Conservation (phyloP, 2,797 vertebrate species). For the Leptodactylus fallax region DNA sequence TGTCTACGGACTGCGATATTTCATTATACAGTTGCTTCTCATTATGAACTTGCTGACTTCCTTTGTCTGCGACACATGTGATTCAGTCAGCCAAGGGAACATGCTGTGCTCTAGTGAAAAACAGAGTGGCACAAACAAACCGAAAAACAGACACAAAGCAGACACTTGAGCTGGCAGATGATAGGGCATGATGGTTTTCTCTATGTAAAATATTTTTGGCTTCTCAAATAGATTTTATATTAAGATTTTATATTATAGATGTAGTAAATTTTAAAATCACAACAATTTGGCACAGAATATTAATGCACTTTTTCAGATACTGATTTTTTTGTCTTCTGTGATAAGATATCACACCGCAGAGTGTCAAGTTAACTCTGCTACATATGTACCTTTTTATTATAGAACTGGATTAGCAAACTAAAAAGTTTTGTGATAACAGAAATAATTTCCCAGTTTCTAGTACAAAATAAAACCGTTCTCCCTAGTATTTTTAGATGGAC, state of each 20-base stretch:
- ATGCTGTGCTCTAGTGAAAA: constrained; percentile 53
- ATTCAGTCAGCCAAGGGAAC: constrained; percentile 44
- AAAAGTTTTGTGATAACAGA: too few species aligned
- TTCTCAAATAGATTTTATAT: background rate
- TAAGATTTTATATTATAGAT: background rate
- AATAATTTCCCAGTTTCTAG: too few species aligned
- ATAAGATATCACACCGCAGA: too few species aligned
- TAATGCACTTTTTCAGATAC: too few species aligned
- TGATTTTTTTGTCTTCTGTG: too few species aligned
- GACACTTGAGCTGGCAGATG: constrained; percentile 35
- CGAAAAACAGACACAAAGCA: constrained; percentile 16
- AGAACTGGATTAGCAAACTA: too few species aligned
- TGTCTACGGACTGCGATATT: background rate
- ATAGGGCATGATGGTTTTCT: background rate
- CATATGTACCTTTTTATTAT: too few species aligned
- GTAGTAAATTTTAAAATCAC: too few species aligned
- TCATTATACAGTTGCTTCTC: constrained; percentile 43
- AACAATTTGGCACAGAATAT: too few species aligned
- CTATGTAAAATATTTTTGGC: background rate
- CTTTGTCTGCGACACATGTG: constrained; percentile 37
- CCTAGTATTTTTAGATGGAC: too few species aligned
- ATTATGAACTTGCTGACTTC: constrained; percentile 22
- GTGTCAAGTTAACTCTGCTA: too few species aligned
- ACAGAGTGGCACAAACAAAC: constrained; percentile 44
- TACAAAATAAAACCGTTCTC: too few species aligned